Evolutionary conservation across 2,113 vertebrate genomes (phyloP).

Genomic region (Pimephales promelas): DNA sequence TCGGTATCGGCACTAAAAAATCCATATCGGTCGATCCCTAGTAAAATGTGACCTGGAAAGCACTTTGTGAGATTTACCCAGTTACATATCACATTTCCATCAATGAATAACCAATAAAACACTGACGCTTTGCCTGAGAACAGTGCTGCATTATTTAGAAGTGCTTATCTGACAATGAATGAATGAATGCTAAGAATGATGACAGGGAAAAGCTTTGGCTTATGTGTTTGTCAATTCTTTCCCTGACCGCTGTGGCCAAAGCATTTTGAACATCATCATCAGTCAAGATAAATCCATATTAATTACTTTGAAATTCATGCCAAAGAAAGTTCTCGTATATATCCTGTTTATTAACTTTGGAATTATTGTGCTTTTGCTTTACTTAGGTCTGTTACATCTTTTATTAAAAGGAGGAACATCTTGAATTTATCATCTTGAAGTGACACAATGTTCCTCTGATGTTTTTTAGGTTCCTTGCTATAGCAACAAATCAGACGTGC

Average conservation of each 20-base stretch:
- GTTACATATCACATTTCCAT: slow-evolving; percentile 21
- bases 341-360: slow-evolving; percentile 26
- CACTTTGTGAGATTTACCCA: neutral
- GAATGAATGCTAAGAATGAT: neutral
- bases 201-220: neutral
- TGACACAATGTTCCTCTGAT: neutral
- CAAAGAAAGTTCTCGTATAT: slow-evolving; percentile 7
- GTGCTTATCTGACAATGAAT: neutral
- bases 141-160: slow-evolving; percentile 7
- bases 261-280: slow-evolving; percentile 22
- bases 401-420: slow-evolving; percentile 31
- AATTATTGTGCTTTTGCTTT: slow-evolving; percentile 29
- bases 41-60: neutral
- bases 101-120: neutral
- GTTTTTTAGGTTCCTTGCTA: neutral
- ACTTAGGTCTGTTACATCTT: neutral
- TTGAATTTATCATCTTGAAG: neutral
- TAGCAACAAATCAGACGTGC: slow-evolving; percentile 23
- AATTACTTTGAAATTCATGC: slow-evolving; percentile 33
- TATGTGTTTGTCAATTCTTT: slow-evolving; percentile 12
- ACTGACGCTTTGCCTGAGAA: neutral
- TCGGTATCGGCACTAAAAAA: too few species aligned
- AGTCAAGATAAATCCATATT: slow-evolving; percentile 30
- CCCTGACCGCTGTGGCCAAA: neutral
- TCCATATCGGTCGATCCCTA: too few species aligned